Evolutionary conservation across 2,113 vertebrate genomes (phyloP).

Genomic region (Gasterosteus aculeatus): DNA sequence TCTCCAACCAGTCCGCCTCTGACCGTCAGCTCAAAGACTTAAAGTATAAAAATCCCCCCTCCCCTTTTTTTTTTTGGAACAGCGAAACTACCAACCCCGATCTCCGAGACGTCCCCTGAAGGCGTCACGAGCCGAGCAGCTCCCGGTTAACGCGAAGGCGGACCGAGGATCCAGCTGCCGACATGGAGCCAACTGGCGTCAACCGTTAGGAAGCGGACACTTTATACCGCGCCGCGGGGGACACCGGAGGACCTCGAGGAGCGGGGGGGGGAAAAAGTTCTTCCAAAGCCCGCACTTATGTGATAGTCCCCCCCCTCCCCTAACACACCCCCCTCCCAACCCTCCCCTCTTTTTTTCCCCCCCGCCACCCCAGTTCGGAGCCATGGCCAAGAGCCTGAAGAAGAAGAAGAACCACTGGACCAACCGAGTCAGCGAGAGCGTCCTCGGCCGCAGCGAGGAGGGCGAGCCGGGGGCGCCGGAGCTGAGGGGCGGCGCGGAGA

Average conservation of each 20-base stretch:
- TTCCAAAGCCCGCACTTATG: conserved; percentile 60
- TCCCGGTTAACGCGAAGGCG: conserved; percentile 60
- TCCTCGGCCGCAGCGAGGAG: conserved; percentile 87
- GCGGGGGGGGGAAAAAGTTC: conserved; percentile 40
- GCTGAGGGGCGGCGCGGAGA: conserved; percentile 93
- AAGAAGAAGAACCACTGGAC: conserved; percentile 97
- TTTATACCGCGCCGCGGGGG: conserved; percentile 16
- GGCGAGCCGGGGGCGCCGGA: conserved; percentile 91
- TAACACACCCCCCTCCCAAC: too few relatives aligned
- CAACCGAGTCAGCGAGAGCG: conserved; percentile 93
- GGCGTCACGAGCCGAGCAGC: conserved; percentile 68
- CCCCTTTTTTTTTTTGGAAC: neutral
- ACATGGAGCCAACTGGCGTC: conserved; percentile 66
- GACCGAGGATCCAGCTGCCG: conserved; percentile 75
- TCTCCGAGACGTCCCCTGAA: conserved; percentile 5
- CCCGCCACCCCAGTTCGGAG: conserved; percentile 34
- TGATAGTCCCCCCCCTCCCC: conserved; percentile 15
- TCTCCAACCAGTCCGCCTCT: neutral
- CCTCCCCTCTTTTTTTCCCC: neutral
- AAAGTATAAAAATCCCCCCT: neutral
- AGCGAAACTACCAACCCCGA: rapidly evolving
- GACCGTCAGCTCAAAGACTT: neutral
- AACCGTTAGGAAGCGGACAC: conserved; percentile 52
- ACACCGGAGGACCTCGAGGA: neutral
- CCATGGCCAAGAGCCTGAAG: conserved; percentile 96